Percentiles rank a stretch among this genome's conserved stretches.
These are phyloP conservation scores for Apantesis nais DNA, from an alignment of 2,888 invertebrate genomes.

Conservation along the genomic window DNA sequence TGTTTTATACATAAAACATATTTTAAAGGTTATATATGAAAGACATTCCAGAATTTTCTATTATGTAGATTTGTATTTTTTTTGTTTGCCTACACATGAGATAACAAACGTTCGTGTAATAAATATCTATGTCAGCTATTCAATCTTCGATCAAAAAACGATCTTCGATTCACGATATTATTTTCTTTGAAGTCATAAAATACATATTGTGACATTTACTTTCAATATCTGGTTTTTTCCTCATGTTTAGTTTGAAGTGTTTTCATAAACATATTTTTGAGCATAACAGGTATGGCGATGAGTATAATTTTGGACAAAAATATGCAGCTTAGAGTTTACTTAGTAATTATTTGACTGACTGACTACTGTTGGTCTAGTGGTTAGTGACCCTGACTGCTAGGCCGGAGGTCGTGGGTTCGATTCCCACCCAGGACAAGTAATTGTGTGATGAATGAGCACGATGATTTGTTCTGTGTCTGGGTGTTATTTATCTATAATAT, in stretches of 20 bases:
- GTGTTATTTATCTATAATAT: too few species aligned
- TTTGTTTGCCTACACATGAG: slow-evolving; percentile 7
- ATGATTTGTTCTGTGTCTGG: too few species aligned
- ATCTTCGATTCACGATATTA: slow-evolving; percentile 5
- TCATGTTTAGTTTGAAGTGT: background rate
- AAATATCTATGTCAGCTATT: slow-evolving; percentile 6
- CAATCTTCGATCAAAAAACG: slow-evolving; percentile 8
- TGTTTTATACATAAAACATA: background rate
- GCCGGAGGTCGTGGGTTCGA: too few species aligned
- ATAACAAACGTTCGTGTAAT: slow-evolving; percentile 3
- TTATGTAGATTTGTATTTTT: slow-evolving; percentile 3
- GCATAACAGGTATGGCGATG: background rate
- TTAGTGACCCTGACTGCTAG: too few species aligned
- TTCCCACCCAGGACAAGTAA: too few species aligned
- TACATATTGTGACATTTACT: background rate
- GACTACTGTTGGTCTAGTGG: too few species aligned
- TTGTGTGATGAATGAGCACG: too few species aligned
- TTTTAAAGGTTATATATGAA: background rate
- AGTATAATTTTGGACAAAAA: too few species aligned
- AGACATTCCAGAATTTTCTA: background rate
- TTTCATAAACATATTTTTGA: background rate
- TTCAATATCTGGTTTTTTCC: background rate
- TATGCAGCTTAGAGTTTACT: too few species aligned
- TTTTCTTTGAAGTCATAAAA: slow-evolving; percentile 4
- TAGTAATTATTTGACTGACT: background rate